Conservation (phyloP, 1,140 invertebrate species). For the Lepidurus packardi region DNA sequence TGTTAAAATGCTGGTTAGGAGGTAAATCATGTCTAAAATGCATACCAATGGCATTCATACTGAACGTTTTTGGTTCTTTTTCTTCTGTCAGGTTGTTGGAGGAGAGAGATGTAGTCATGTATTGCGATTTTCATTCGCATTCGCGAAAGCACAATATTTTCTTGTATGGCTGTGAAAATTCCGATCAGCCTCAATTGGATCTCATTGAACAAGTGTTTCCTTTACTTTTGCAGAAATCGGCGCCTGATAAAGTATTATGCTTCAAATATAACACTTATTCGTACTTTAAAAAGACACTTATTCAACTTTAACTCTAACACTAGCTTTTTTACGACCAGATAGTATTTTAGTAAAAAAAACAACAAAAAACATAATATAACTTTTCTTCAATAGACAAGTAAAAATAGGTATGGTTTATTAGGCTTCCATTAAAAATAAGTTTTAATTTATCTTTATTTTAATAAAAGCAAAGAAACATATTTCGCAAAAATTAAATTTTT, state of each 20-base stretch:
- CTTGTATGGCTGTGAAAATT: conserved; percentile 90
- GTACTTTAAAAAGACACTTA: no score
- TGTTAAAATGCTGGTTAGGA: conserved; percentile 68
- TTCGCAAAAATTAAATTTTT: no score
- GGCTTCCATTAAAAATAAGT: no score
- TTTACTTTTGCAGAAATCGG: conserved; percentile 85
- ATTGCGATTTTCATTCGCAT: conserved; percentile 93
- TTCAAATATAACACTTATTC: no score
- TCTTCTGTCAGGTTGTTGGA: conserved; percentile 63
- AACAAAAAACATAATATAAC: no score
- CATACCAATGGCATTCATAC: conserved; percentile 22
- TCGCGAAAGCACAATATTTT: conserved; percentile 92
- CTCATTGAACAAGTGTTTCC: conserved; percentile 86
- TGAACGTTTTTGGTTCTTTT: neutral
- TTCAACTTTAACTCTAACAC: no score
- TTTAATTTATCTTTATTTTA: no score
- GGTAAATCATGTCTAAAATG: conserved; percentile 46
- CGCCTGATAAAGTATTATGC: conserved; percentile 70
- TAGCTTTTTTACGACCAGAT: no score
- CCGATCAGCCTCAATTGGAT: conserved; percentile 60
- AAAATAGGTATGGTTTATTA: no score
- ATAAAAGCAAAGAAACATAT: no score
- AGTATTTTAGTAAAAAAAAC: no score
- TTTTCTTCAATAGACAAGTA: no score
- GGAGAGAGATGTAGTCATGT: conserved; percentile 86